Conservation (phyloP, 2,888 invertebrate species). For the Macrosoma leucophasiata region DNA sequence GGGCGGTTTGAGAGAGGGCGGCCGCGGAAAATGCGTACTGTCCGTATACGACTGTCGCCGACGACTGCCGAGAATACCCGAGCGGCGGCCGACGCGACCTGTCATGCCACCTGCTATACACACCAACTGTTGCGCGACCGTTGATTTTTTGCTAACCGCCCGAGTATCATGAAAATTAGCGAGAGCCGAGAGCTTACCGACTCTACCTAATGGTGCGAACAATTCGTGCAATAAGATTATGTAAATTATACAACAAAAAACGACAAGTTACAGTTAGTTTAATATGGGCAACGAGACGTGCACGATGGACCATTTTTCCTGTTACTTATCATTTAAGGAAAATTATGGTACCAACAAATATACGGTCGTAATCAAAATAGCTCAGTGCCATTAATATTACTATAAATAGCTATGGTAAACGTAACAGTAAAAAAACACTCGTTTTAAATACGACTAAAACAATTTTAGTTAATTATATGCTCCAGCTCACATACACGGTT, state of each 20-base stretch:
- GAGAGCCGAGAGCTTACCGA: slow-evolving; percentile 34
- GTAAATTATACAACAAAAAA: slow-evolving; percentile 5
- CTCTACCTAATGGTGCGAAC: slow-evolving; percentile 12
- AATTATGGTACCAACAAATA: slow-evolving; percentile 16
- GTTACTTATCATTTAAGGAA: slow-evolving; percentile 45
- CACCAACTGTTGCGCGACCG: slow-evolving; percentile 74
- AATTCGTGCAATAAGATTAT: not conserved
- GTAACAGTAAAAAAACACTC: no score
- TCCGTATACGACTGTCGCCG: slow-evolving; percentile 35
- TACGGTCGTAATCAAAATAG: no score
- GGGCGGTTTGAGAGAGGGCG: slow-evolving; percentile 67
- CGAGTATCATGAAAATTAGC: slow-evolving; percentile 59
- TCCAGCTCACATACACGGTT: slow-evolving; percentile 32
- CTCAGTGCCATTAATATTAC: no score
- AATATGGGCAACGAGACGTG: slow-evolving; percentile 7
- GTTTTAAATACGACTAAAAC: no score
- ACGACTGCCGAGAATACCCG: slow-evolving; percentile 32
- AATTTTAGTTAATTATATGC: slow-evolving; percentile 29
- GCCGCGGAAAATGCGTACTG: slow-evolving; percentile 53
- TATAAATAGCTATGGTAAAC: no score
- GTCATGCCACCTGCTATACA: slow-evolving; percentile 68
- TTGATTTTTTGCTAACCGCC: slow-evolving; percentile 67
- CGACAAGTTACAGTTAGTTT: slow-evolving; percentile 4
- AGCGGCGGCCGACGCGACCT: slow-evolving; percentile 43
- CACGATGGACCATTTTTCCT: slow-evolving; percentile 36